Base-by-base conservation (phyloP, 2,888 invertebrate genomes). In the Chymomyza fuscimana region DNA sequence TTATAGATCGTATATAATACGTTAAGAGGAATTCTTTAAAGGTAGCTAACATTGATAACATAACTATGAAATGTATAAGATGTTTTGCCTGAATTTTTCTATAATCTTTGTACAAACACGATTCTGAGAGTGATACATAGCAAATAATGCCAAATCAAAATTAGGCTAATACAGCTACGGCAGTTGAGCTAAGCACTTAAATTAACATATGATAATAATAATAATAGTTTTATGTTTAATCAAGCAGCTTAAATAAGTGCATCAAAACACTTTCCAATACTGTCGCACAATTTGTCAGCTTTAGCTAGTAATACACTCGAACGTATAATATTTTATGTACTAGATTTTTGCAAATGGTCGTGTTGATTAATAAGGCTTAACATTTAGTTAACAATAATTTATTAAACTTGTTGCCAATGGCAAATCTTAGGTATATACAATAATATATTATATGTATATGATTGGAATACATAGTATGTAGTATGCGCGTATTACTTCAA, bases 361-460 rank as follows among this genome's bases (percentile, higher is more conserved):
- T 82, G 87, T 69, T 74, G 50, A 77, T 86, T 46, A 46, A 46
- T 46, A 46, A 46, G 40, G 81, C 83, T 84, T 84, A 88, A 76
- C 88, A 84, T 88, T 86, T 84, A 84, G 88, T 77, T 84, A 84
- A 84, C 83, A 84, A 84, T 84, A 32, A 81, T 83, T 69, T 72
- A 67, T 69, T 72, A 72, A 51, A 64, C 67, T 64, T 63, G 32
- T 60, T 52, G 66, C 40, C 22, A 19, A n/a, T n/a, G 22, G 46
- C 40, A 46, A 46, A 75, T 70, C 16, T 64, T 29, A 63, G 60
- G 63, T 70, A 69, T 73, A 67, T 73, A 69, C 79, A 72, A 74
- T 72, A 72, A 73, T 79, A 81, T 72, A 85, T 72, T 64, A 63
- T 69, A 67, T 65, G 72, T 68, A 80, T 70, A 81, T 76, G 76